These are phyloP conservation scores for Enteromius argenteus DNA, from an alignment of 2,797 vertebrate genomes.

Conservation along the genomic window DNA sequence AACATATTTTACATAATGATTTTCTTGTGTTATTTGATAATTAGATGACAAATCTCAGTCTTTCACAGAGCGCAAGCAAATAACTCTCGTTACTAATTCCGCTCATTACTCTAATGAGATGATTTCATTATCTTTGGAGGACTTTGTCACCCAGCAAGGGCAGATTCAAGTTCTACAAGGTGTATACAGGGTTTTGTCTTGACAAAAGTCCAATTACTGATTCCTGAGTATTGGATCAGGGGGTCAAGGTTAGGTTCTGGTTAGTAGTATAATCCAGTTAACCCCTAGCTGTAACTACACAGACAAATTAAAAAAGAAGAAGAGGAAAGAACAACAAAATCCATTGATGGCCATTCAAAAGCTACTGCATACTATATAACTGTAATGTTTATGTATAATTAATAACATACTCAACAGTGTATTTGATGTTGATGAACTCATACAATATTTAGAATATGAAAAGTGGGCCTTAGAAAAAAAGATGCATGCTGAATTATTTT, in stretches of 20 bases:
- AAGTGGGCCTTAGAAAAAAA: background rate
- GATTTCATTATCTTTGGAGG: constrained; percentile 80
- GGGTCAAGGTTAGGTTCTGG: background rate
- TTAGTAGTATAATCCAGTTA: background rate
- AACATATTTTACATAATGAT: constrained; percentile 43
- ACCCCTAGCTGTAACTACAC: background rate
- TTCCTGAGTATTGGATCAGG: background rate
- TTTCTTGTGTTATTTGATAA: constrained; percentile 46
- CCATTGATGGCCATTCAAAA: background rate
- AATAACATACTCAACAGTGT: background rate
- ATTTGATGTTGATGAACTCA: background rate
- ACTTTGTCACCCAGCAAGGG: constrained; percentile 78
- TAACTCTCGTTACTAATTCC: constrained; percentile 74
- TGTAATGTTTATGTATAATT: background rate
- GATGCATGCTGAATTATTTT: background rate
- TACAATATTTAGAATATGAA: background rate
- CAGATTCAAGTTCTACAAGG: constrained; percentile 8
- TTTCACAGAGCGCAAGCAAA: constrained; percentile 65
- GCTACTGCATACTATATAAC: background rate
- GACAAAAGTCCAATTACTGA: background rate
- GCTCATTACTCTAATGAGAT: constrained; percentile 80
- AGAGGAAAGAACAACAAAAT: too few relatives aligned
- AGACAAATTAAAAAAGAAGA: too few relatives aligned
- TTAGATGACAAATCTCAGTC: constrained; percentile 51
- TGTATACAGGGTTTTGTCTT: background rate